Base-by-base conservation (phyloP, 2,797 vertebrate genomes). In the Taenioides sp. region DNA sequence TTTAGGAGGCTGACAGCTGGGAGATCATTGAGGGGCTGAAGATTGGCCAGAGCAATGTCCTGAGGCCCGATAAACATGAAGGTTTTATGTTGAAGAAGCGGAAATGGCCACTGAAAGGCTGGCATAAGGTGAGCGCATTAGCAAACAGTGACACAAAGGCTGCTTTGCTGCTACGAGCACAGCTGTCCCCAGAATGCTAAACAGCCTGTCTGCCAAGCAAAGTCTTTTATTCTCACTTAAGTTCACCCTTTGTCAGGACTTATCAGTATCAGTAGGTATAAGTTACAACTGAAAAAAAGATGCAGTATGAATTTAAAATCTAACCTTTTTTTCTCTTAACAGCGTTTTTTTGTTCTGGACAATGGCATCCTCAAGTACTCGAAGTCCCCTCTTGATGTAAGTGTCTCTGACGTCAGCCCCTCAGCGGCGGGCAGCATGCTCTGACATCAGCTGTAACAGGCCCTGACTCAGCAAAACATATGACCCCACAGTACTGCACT, bases 91-190 rank as follows among this genome's bases (percentile, higher is more conserved):
- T 99, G 89, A 99, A 99, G 92, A 99, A 98, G 90, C 94, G 98
- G 90, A 99, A 99, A 94, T 99, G 98, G 98, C 98, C 98, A 47
- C 93, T 99, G 84, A 99, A 99, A 94, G 98, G 98, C 75, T 99
- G 98, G 98, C 98, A 99, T 92, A 99, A 99, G 96, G 98, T 99
- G 92, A 71, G 80, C 69, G 16, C 28, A 34, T 50, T 7, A 12
- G 50, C 43, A 52, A 50, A 73, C 16, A 5, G 10, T 71, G 47
- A 67, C 68, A 69, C 60, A 10, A 58, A 65, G 65, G 66, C 50
- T 79, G 74, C 25, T 27, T 27, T 27, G 25, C 61, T 70, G 66
- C 40, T 69, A 7, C 59, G 62, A 14, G 43, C 31, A 31, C 52
- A 57, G 43, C 27, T 4, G 5, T 47, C 66, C 3, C 60, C 6